These are phyloP conservation scores for Caenorhabditis macrosperma DNA, from an alignment of 2,888 invertebrate genomes.

Conservation along the genomic window DNA sequence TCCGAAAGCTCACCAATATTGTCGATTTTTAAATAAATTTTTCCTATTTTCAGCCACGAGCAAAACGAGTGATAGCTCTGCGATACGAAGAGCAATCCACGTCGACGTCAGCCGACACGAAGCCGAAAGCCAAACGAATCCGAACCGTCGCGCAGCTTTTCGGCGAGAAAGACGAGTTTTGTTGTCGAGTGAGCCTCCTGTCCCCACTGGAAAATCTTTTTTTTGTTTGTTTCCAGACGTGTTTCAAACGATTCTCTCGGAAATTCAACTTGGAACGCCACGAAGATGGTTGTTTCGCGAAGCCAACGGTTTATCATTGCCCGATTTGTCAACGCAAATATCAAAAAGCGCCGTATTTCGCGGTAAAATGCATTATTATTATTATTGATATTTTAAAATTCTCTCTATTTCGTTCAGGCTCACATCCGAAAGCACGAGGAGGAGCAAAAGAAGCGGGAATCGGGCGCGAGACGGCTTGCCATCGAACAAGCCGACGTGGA, in stretches of 20 bases:
- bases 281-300: constrained; percentile 16
- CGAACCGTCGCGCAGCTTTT: constrained; percentile 41
- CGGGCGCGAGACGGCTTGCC: constrained; percentile 11
- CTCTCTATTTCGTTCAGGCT: constrained; percentile 39
- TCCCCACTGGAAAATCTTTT: neutral
- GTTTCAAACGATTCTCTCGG: constrained; percentile 59
- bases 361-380: constrained; percentile 19
- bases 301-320: constrained; percentile 33
- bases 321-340: constrained; percentile 44
- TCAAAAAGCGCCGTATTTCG: constrained; percentile 52
- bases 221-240: constrained; percentile 47
- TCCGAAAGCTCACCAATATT: too few species aligned
- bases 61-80: constrained; percentile 37
- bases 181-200: constrained; percentile 37
- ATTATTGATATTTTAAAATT: too few species aligned
- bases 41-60: constrained; percentile 19
- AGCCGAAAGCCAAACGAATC: constrained; percentile 22
- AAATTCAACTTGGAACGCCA: constrained; percentile 62
- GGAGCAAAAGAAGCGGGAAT: constrained; percentile 14
- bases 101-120: constrained; percentile 20
- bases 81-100: constrained; percentile 27
- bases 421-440: constrained; percentile 56
- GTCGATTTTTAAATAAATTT: too few species aligned
- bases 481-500: constrained; percentile 31
- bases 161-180: constrained; percentile 40